Evolutionary conservation across 2,113 vertebrate species (phyloP).

Genomic region (Orientallactaga bullata): DNA sequence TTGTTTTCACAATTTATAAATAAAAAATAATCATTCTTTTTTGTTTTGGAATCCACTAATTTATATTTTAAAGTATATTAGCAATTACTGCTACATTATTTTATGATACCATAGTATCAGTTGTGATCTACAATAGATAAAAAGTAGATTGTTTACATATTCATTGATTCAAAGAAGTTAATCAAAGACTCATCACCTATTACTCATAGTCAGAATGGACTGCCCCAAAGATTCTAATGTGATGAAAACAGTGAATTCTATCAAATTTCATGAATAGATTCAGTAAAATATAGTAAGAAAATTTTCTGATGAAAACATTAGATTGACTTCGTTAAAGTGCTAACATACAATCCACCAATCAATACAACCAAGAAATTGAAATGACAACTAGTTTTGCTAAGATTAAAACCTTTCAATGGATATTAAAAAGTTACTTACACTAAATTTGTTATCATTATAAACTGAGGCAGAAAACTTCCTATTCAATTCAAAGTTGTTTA

Average conservation of each 20-base stretch:
- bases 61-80: slow-evolving; percentile 77
- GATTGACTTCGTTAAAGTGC: not conserved
- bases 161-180: not conserved
- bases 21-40: not conserved
- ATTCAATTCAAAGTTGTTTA: not conserved
- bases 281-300: not conserved
- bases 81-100: slow-evolving; percentile 62
- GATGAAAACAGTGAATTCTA: not conserved
- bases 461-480: not conserved
- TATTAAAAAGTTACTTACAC: not conserved
- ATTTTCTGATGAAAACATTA: not conserved
- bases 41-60: not conserved
- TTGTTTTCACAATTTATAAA: not conserved
- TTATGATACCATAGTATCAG: not conserved
- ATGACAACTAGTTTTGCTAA: not conserved
- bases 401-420: not conserved
- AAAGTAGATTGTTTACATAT: slow-evolving; percentile 2
- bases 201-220: not conserved
- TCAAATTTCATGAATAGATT: not conserved
- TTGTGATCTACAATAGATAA: not conserved
- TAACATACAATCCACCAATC: not conserved
- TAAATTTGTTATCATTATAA: not conserved
- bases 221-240: not conserved
- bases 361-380: not conserved
- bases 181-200: not conserved